A percentile compares a stretch with the other conserved stretches of the same genome.
Conservation (phyloP, 2,797 vertebrate genomes). For the Bradypodion ventrale region DNA sequence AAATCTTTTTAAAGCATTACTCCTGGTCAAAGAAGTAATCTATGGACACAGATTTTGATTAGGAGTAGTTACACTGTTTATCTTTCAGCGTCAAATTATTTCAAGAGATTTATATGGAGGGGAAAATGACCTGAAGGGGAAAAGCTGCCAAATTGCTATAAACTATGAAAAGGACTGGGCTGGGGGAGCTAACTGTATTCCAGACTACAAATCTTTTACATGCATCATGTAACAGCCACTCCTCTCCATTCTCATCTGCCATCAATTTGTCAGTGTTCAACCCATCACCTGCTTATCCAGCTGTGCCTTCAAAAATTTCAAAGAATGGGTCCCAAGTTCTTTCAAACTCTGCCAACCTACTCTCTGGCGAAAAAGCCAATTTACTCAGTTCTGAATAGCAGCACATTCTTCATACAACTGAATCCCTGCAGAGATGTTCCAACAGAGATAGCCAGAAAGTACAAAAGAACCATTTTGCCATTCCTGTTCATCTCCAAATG, state of each 20-base stretch:
- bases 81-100: neutral
- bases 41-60: neutral
- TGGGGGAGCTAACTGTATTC: neutral
- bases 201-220: constrained; percentile 35
- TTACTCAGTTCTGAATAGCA: constrained; percentile 24
- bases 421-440: constrained; percentile 17
- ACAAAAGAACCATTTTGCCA: constrained; percentile 1
- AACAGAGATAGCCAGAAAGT: constrained; percentile 26
- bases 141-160: neutral
- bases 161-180: neutral
- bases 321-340: constrained; percentile 21
- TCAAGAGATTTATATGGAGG: neutral
- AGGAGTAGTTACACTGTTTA: neutral
- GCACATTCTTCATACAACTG: constrained; percentile 25
- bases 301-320: constrained; percentile 34
- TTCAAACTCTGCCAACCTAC: constrained; percentile 27
- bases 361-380: constrained; percentile 21
- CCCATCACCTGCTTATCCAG: constrained; percentile 29
- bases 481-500: constrained; percentile 30
- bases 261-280: constrained; percentile 23
- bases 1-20: neutral
- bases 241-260: constrained; percentile 22
- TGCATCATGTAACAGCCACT: constrained; percentile 28
- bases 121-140: constrained; percentile 7
- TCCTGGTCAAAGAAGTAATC: neutral